Evolutionary conservation across 2,797 vertebrate genomes (phyloP), one percentile per base, ranked within the genome.

Genomic region (Pangasius macronema): DNA sequence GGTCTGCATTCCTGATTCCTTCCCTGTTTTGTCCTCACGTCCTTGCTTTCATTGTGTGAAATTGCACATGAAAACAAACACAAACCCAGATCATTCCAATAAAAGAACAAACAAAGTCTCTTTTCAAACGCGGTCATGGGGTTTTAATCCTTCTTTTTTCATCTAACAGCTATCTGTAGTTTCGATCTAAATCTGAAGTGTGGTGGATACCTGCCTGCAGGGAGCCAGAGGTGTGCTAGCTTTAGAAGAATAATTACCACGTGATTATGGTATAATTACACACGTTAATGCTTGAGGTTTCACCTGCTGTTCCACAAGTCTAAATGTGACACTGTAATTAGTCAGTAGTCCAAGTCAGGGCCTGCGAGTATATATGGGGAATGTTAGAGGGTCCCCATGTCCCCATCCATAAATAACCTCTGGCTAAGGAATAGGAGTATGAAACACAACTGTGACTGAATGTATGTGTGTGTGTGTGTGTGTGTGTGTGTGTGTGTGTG

Each of bases 211-310:
- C 87, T 91, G 90, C 92, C 92, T 93, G 89, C 61, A 88, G 91
- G 92, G 92, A 87, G 84, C 84, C 81, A 90, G 88, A 92, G 90
- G 91, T 93, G 88, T 88, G 88, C 87, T 89, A 87, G 93, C 88
- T 90, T 94, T 91, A 91, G 89, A 94, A 92, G 87, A 91, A 91
- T 92, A 94, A 94, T 95, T 94, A 94, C 93, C 92, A 92, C 87
- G 85, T 92, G 93, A 93, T 95, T 95, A 95, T 92, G 93, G 91
- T 93, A 93, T 93, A 94, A 94, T 93, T 94, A 94, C 94, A 92
- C 92, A 93, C 92, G 92, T 92, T 95, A 94, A 92, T 93, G 89
- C 91, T 94, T 93, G 90, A 90, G 90, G 91, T 91, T 93, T 93
- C 85, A 87, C 86, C 72, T 91, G 90, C 91, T 91, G 89, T 87